Base-by-base conservation (phyloP, 2,797 vertebrate genomes). In the Poeciliopsis presidionis region DNA sequence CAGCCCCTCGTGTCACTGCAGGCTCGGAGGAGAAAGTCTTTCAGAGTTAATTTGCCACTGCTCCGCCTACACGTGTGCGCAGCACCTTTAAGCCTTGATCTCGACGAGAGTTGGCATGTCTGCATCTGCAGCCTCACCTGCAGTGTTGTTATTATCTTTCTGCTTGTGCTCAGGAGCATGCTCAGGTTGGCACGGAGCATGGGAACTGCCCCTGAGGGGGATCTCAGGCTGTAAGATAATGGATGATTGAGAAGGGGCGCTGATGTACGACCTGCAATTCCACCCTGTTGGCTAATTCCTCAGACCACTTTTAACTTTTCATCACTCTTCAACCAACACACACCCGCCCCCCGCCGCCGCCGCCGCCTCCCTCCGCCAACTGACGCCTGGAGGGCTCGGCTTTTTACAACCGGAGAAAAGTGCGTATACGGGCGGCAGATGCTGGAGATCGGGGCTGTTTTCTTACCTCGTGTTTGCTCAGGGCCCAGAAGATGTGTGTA, bases 271-370 rank as follows among this genome's bases (percentile, higher is more conserved):
- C 91, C 90, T 90, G 90, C 83, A 89, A 83, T 89, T 88, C 83
- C 92, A 89, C 92, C 88, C 91, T 93, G 90, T 94, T 94, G 93
- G 94, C 94, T 94, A 93, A 96, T 95, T 95, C 94, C 87, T 93
- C 75, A 88, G 92, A 93, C 94, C 93, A 92, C 92, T 92, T 92
- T 70, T 80, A 91, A 76, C 85, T 93, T 94, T 94, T 95, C 94
- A 95, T 93, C 93, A 57, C 90, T 86, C 80, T 88, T 81, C 94
- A 94, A 90, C 75, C 78, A 84, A 84, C 85, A 89, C 75, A 77
- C 88, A 71, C 30, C 30, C 30, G 30, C 30, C 79, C 59, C n/a
- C 55, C 14, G 14, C 46, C 47, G 5, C 25, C 53, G 9, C 53
- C 47, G 2, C 47, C 47, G 0, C 47, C 63, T 7, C 63, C 63